These are phyloP conservation scores for Phalacrocorax brasilianus DNA, from an alignment of 2,113 vertebrate species.

Conservation along the genomic window DNA sequence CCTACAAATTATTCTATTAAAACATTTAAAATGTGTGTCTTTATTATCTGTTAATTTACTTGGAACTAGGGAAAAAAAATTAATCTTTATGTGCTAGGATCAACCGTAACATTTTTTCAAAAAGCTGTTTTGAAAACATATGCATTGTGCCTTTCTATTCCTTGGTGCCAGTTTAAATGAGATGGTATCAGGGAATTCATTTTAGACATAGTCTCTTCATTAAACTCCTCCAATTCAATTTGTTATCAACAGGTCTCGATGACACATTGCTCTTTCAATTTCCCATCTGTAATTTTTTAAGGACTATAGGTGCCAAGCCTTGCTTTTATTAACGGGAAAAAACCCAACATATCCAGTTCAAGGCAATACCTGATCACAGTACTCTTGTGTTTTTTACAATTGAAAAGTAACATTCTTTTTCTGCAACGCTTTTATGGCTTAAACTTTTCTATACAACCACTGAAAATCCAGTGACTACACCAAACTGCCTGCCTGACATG, in stretches of 20 bases:
- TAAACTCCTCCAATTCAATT: not conserved
- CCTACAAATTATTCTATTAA: not conserved
- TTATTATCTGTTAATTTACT: not conserved
- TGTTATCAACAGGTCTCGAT: not conserved
- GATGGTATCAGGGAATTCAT: not conserved
- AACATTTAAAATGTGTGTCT: not conserved
- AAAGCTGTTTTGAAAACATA: not conserved
- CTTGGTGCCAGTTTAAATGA: not conserved
- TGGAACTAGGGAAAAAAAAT: not conserved
- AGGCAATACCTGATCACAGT: not conserved
- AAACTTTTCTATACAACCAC: not conserved
- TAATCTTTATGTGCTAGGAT: not conserved
- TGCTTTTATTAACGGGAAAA: not conserved
- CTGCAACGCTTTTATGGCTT: not conserved
- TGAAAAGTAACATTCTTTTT: not conserved
- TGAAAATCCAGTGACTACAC: not conserved
- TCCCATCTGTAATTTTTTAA: not conserved
- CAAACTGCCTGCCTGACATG: not conserved
- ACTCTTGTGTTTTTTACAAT: not conserved
- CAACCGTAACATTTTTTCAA: not conserved
- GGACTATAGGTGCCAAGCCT: not conserved
- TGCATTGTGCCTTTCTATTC: not conserved
- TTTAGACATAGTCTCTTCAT: not conserved
- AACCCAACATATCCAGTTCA: not conserved
- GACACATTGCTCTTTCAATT: not conserved